phyloP scores from a whole-genome alignment of 2,797 vertebrate genomes.

The Lophius americanus region DNA sequence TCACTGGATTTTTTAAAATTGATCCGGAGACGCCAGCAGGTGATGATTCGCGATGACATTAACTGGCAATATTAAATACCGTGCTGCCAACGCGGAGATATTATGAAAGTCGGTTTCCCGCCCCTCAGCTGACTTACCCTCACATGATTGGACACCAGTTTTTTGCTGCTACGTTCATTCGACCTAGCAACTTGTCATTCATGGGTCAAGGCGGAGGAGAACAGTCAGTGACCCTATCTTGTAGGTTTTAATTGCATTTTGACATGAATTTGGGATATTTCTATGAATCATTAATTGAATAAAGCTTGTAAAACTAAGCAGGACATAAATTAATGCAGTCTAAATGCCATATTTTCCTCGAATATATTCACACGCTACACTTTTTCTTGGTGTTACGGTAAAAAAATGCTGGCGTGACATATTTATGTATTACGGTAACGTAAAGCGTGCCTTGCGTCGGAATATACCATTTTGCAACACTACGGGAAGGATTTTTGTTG shows the following conservation, averaged over 20 bases:
- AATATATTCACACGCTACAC: no score
- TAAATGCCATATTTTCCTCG: no score
- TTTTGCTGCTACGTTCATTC: constrained; percentile 5
- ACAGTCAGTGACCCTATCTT: constrained; percentile 21
- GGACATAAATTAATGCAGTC: no score
- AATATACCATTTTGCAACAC: constrained; percentile 68
- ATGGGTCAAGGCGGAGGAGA: not conserved
- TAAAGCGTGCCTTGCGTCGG: constrained; percentile 52
- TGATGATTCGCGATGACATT: no score
- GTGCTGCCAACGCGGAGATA: not conserved
- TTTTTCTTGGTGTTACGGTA: no score
- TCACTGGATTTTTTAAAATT: not conserved
- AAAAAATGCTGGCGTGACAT: no score
- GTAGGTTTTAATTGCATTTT: not conserved
- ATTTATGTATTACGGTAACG: constrained; percentile 40
- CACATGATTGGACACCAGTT: constrained; percentile 35
- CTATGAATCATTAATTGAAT: rapidly evolving
- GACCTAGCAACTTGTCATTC: constrained; percentile 42
- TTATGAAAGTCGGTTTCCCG: constrained; percentile 33
- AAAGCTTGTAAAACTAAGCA: not conserved
- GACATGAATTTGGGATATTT: not conserved
- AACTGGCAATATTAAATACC: no score
- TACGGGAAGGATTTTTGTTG: constrained; percentile 74
- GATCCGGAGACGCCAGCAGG: rapidly evolving
- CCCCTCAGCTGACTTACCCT: not conserved